Percentiles rank a stretch among this genome's conserved stretches.
These are phyloP conservation scores for Micronycteris hirsuta DNA, from an alignment of 2,113 vertebrate genomes.

Conservation along the genomic window DNA sequence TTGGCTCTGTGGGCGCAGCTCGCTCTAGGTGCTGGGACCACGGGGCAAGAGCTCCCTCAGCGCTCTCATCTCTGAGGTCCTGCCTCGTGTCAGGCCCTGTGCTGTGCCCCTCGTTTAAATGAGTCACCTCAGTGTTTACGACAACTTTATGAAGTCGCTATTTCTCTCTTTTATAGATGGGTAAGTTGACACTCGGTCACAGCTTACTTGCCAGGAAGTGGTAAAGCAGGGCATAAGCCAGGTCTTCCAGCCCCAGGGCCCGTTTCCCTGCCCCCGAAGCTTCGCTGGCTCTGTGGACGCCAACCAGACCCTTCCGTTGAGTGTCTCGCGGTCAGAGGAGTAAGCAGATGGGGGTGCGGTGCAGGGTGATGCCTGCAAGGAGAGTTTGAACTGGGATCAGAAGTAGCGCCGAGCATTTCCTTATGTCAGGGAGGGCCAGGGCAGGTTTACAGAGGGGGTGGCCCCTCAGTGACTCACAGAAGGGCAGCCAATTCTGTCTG, in stretches of 20 bases:
- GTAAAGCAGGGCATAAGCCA: too few relatives aligned
- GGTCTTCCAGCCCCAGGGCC: background rate
- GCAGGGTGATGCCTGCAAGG: background rate
- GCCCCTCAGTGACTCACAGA: background rate
- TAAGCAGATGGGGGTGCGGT: background rate
- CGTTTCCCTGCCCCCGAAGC: background rate
- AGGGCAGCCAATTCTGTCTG: background rate
- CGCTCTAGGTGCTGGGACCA: background rate
- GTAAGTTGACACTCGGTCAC: background rate
- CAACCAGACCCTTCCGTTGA: background rate
- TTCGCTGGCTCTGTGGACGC: background rate
- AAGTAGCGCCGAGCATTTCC: background rate
- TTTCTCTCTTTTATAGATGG: background rate
- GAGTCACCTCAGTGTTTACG: background rate
- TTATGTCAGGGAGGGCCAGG: background rate
- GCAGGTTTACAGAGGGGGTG: background rate
- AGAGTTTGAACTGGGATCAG: background rate
- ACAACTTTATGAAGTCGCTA: background rate
- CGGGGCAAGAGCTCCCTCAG: rapidly evolving
- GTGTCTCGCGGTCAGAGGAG: background rate
- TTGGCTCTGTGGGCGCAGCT: too few relatives aligned
- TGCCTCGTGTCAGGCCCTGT: rapidly evolving
- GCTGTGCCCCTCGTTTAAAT: background rate
- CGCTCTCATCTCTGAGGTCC: background rate
- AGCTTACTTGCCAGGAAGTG: too few relatives aligned